Conservation (phyloP, 2,113 vertebrate species). For the Proterorhinus semilunaris region DNA sequence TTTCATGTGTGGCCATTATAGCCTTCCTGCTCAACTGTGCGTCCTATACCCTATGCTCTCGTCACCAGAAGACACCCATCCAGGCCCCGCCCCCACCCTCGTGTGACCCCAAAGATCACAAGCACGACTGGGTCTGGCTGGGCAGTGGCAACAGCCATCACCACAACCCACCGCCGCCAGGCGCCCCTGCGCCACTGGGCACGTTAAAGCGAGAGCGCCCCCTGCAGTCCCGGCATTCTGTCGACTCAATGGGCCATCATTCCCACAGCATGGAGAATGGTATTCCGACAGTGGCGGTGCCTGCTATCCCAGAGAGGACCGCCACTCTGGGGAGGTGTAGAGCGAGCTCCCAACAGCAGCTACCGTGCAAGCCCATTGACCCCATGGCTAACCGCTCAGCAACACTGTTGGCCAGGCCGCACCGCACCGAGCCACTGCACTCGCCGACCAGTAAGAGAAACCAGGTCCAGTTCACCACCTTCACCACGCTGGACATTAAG, state of each 20-base stretch:
- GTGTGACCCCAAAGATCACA: constrained; percentile 79
- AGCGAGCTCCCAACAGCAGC: constrained; percentile 63
- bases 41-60: constrained; percentile 82
- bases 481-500: constrained; percentile 83
- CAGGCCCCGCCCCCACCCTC: constrained; percentile 73
- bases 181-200: constrained; percentile 69
- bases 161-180: constrained; percentile 61
- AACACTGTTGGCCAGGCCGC: constrained; percentile 70
- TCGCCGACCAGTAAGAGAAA: constrained; percentile 97
- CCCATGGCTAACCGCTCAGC: constrained; percentile 58
- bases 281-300: constrained; percentile 42
- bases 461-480: constrained; percentile 95
- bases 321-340: constrained; percentile 74
- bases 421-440: constrained; percentile 78
- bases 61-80: constrained; percentile 80
- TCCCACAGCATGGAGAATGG: constrained; percentile 16
- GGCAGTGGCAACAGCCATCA: constrained; percentile 66
- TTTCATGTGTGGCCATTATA: constrained; percentile 87
- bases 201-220: constrained; percentile 68
- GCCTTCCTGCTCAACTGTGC: constrained; percentile 89
- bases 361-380: constrained; percentile 44
- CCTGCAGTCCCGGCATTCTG: constrained; percentile 43
- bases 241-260: constrained; percentile 43
- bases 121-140: constrained; percentile 91
- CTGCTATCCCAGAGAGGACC: constrained; percentile 78